These are phyloP conservation scores for Anoplolepis gracilipes DNA, from an alignment of 1,140 invertebrate genomes.

Conservation along the genomic window DNA sequence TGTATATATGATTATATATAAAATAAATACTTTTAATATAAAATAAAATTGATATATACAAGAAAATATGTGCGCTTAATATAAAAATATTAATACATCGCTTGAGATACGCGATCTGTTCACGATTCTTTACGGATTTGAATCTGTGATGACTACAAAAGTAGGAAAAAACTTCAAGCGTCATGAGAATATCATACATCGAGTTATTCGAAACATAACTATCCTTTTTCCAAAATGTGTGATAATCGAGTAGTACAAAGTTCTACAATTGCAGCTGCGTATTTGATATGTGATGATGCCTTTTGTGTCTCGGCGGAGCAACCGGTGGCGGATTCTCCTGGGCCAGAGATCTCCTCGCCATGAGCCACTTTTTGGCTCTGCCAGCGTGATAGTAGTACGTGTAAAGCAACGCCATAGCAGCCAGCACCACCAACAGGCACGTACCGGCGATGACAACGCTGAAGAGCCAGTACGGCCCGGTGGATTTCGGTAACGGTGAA, in stretches of 20 bases:
- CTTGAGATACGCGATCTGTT: not conserved
- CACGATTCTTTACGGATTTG: not conserved
- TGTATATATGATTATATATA: constrained; percentile 60
- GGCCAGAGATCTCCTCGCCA: constrained; percentile 77
- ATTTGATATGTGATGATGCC: constrained; percentile 77
- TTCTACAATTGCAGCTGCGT: constrained; percentile 78
- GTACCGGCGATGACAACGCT: constrained; percentile 83
- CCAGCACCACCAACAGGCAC: constrained; percentile 83
- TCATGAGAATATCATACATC: constrained; percentile 1
- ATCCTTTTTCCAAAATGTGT: not conserved
- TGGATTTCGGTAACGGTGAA: constrained; percentile 49
- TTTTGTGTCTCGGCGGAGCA: constrained; percentile 85
- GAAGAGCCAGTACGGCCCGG: constrained; percentile 78
- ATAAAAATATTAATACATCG: constrained; percentile 38
- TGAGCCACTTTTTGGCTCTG: constrained; percentile 84
- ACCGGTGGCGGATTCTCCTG: constrained; percentile 83
- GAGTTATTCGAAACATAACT: constrained; percentile 4
- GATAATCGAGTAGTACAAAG: constrained; percentile 22
- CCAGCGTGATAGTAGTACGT: constrained; percentile 84
- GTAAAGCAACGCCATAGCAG: constrained; percentile 83
- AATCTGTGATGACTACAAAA: not conserved
- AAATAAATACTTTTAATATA: constrained; percentile 80
- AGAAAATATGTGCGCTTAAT: constrained; percentile 40
- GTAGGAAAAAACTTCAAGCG: not conserved
- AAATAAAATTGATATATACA: constrained; percentile 69